Base-by-base conservation (phyloP, 2,113 vertebrate genomes). In the Lepisosteus osseus region DNA sequence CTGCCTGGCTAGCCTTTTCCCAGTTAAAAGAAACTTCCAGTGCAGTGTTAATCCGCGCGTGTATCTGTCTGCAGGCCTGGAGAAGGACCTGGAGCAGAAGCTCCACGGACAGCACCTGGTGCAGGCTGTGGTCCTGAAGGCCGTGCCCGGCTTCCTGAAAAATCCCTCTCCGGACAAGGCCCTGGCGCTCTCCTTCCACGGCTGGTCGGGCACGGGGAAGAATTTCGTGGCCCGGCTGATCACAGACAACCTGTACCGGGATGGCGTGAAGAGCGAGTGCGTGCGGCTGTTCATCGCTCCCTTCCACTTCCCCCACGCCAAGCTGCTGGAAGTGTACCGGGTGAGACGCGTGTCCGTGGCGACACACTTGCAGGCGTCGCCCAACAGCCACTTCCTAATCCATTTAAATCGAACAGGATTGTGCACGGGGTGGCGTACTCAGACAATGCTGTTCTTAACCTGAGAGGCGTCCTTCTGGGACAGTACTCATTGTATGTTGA, bases 151-250 rank as follows among this genome's bases (percentile, higher is more conserved):
- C 66, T 97, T 97, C 72, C 81, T 99, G 65, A 90, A 88, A 79
- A 91, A 72, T 75, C 90, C 90, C 0, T 81, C 6, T 68, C 91
- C 92, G 0, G 82, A 87, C 77, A 95, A 94, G 78, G 92, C 95
- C 0, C 87, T 98, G 54, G 94, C 90, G 0, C 94, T 99, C 69
- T 96, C 96, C 0, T 98, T 99, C 87, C 96, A 98, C 0, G 97
- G 97, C 80, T 98, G 96, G 95, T 97, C 97, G 0, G 97, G 97
- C 65, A 99, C 97, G 0, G 97, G 97, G 66, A 99, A 99, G 89
- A 99, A 97, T 89, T 95, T 95, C 2, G 94, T 97, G 85, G 92
- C 95, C 0, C 88, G 93, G 55, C 82, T 99, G 77, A 85, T 99
- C 54, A 94, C 94, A 0, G 90, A 93, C 71, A 94, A 95, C 84